phyloP scores from a whole-genome alignment of 1,140 invertebrate genomes.

The Phthorimaea operculella region DNA sequence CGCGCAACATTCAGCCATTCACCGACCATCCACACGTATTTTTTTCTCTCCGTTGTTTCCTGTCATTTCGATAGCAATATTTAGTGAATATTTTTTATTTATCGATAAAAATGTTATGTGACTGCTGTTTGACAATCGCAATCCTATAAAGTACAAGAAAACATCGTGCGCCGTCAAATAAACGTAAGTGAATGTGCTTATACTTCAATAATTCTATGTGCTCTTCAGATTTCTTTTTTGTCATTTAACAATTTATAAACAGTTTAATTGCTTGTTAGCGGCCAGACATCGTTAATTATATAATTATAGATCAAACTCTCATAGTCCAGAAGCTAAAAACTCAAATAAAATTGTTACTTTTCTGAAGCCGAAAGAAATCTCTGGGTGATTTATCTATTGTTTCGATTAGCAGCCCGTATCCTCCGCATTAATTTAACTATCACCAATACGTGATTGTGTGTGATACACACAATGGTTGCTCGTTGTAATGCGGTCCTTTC shows the following conservation, averaged over 20 bases:
- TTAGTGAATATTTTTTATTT: constrained; percentile 33
- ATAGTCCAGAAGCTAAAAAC: no score
- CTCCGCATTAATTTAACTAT: constrained; percentile 21
- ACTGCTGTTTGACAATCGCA: constrained; percentile 36
- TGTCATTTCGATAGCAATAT: constrained; percentile 50
- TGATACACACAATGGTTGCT: constrained; percentile 12
- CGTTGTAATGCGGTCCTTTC: constrained; percentile 31
- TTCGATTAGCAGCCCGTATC: constrained; percentile 15
- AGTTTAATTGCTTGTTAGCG: background rate
- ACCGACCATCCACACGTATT: constrained; percentile 38
- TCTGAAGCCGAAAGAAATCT: background rate
- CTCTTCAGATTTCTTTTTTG: constrained; percentile 41
- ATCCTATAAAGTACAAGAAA: constrained; percentile 25
- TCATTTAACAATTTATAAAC: constrained; percentile 8
- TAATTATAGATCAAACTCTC: no score
- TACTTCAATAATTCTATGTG: constrained; percentile 29
- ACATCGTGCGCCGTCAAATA: constrained; percentile 28
- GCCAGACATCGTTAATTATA: background rate
- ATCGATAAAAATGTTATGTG: constrained; percentile 34
- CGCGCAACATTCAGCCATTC: constrained; percentile 4
- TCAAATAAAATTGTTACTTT: background rate
- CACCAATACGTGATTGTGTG: constrained; percentile 27
- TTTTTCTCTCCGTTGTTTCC: constrained; percentile 57
- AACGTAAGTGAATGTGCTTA: constrained; percentile 48
- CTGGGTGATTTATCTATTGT: constrained; percentile 20